Conservation (phyloP, 1,140 invertebrate genomes). For the Drosophila subobscura region DNA sequence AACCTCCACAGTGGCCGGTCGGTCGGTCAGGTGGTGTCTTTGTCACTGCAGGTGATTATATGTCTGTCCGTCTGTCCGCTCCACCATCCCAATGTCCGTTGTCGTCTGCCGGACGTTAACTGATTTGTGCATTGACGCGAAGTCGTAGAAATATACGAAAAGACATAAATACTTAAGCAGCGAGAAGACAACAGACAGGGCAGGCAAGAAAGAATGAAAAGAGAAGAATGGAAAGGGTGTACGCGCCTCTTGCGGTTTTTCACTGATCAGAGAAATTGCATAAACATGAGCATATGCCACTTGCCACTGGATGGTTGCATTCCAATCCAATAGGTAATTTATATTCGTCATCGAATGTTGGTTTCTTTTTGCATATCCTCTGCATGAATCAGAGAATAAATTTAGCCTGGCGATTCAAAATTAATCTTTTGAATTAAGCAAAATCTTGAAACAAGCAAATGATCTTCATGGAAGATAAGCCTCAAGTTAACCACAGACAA, state of each 20-base stretch:
- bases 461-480: conserved; percentile 5
- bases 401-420: conserved; percentile 5
- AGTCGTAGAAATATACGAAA: conserved; percentile 79
- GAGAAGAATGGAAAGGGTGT: conserved; percentile 4
- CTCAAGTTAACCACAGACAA: conserved; percentile 8
- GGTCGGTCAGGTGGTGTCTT: conserved; percentile 47
- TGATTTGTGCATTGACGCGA: conserved; percentile 81
- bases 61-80: conserved; percentile 7
- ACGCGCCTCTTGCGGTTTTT: conserved; percentile 16
- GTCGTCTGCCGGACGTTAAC: conserved; percentile 69
- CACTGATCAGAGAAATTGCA: conserved; percentile 15
- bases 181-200: background rate
- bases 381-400: conserved; percentile 26
- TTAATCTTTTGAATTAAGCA: conserved; percentile 9
- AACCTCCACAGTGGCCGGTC: conserved; percentile 42
- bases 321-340: conserved; percentile 17
- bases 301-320: conserved; percentile 1
- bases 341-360: conserved; percentile 27
- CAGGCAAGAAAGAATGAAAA: background rate
- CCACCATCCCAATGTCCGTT: conserved; percentile 21
- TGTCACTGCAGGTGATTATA: conserved; percentile 60
- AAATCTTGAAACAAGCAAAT: background rate
- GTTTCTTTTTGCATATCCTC: conserved; percentile 1
- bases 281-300: conserved; percentile 16
- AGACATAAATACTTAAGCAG: conserved; percentile 61